Percentiles rank a stretch among this genome's conserved stretches.
Evolutionary conservation across 2,888 invertebrate genomes (phyloP).

Genomic region (Balanococcus diminutus): DNA sequence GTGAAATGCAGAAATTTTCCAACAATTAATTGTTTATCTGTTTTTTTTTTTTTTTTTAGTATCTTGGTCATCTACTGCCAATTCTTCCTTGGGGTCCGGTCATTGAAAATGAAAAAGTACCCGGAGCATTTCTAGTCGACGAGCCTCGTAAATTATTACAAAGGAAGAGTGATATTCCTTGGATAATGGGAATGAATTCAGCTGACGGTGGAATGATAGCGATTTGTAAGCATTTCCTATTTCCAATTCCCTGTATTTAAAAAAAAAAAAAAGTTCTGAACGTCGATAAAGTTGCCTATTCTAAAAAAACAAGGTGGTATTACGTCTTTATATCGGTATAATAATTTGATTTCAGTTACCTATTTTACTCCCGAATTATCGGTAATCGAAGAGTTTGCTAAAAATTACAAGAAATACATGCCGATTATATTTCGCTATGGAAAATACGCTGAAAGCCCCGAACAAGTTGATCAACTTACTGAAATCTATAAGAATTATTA

Average conservation of each 20-base stretch:
- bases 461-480: not conserved
- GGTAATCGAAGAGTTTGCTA: not conserved
- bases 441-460: not conserved
- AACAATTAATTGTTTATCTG: too few species aligned
- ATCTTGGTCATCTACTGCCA: not conserved
- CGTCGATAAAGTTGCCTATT: too few species aligned
- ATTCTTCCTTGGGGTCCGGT: not conserved
- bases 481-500: not conserved
- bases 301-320: too few species aligned
- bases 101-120: slow-evolving; percentile 37
- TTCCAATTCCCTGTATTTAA: too few species aligned
- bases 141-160: slow-evolving; percentile 37
- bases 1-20: too few species aligned
- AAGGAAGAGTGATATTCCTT: slow-evolving; percentile 51
- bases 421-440: not conserved
- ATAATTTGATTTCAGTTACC: slow-evolving; percentile 2
- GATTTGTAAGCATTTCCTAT: slow-evolving; percentile 35
- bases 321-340: too few species aligned
- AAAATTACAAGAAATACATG: not conserved
- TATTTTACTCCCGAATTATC: not conserved
- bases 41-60: not conserved
- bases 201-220: slow-evolving; percentile 49
- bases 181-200: slow-evolving; percentile 52
- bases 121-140: slow-evolving; percentile 51
- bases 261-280: too few species aligned